Conservation (phyloP, 2,797 vertebrate genomes). For the Muscicapa striata region DNA sequence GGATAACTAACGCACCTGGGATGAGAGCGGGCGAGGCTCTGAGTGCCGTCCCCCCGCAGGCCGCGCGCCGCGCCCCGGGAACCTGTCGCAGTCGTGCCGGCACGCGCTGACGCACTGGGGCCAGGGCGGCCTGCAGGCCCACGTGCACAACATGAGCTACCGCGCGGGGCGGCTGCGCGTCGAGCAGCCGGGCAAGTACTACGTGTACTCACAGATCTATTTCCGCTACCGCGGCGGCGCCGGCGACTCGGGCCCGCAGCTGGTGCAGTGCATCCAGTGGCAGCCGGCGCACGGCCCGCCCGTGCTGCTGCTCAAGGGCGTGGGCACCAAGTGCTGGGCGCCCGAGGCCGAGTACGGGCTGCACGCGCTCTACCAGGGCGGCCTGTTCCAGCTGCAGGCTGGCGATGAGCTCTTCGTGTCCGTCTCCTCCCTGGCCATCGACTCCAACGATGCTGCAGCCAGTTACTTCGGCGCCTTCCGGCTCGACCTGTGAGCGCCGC, state of each 20-base stretch:
- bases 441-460: conserved; percentile 82
- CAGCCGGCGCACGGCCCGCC: conserved; percentile 84
- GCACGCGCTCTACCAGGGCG: conserved; percentile 90
- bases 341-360: conserved; percentile 87
- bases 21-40: too few species aligned
- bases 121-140: conserved; percentile 82
- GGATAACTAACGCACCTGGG: too few species aligned
- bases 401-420: conserved; percentile 90
- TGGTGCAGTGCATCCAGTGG: conserved; percentile 90
- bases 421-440: conserved; percentile 83
- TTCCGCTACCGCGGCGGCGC: conserved; percentile 82
- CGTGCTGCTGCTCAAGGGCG: conserved; percentile 88
- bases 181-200: conserved; percentile 88
- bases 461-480: conserved; percentile 90
- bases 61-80: conserved; percentile 3
- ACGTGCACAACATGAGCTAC: conserved; percentile 89
- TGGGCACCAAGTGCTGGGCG: conserved; percentile 90
- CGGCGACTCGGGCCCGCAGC: conserved; percentile 79
- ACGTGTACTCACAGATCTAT: conserved; percentile 89
- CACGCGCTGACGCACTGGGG: conserved; percentile 85
- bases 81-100: conserved; percentile 88
- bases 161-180: conserved; percentile 83
- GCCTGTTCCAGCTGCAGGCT: conserved; percentile 87
- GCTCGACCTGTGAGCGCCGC: conserved; percentile 80
- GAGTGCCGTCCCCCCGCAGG: not conserved